Evolutionary conservation across 2,888 invertebrate genomes (phyloP).

Genomic region (Drosophila planitibia): DNA sequence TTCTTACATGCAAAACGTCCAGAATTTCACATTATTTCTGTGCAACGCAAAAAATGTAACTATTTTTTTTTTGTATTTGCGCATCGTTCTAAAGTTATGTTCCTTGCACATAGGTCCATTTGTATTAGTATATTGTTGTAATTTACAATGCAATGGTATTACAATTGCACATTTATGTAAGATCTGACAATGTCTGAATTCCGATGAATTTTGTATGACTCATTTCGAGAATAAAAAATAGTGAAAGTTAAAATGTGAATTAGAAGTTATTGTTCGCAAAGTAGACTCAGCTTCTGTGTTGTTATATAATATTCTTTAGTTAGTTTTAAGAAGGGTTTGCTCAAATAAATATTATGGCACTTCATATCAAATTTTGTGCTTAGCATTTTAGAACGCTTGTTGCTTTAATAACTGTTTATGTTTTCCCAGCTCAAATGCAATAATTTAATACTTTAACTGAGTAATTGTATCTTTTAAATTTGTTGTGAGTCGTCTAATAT

Average conservation of each 20-base stretch:
- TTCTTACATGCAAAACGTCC: conserved; percentile 6
- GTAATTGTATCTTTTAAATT: neutral
- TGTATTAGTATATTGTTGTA: neutral
- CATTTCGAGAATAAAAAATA: neutral
- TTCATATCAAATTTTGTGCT: neutral
- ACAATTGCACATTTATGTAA: neutral
- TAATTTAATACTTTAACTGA: neutral
- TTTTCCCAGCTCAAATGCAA: neutral
- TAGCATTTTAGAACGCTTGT: neutral
- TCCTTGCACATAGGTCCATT: neutral
- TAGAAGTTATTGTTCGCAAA: neutral
- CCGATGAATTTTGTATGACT: neutral
- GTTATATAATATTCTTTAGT: neutral
- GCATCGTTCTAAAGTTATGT: neutral
- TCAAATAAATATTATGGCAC: neutral
- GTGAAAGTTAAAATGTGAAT: neutral
- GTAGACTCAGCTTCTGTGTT: neutral
- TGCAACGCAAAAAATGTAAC: neutral
- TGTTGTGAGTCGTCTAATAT: neutral
- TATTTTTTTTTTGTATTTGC: neutral
- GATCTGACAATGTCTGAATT: neutral
- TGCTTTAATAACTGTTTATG: neutral
- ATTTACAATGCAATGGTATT: neutral
- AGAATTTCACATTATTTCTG: conserved; percentile 5
- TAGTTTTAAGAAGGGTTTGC: neutral